A percentile compares a stretch with the other conserved stretches of the same genome.
These are phyloP conservation scores for Paramisgurnus dabryanus DNA, from an alignment of 2,113 vertebrate species.

Conservation along the genomic window DNA sequence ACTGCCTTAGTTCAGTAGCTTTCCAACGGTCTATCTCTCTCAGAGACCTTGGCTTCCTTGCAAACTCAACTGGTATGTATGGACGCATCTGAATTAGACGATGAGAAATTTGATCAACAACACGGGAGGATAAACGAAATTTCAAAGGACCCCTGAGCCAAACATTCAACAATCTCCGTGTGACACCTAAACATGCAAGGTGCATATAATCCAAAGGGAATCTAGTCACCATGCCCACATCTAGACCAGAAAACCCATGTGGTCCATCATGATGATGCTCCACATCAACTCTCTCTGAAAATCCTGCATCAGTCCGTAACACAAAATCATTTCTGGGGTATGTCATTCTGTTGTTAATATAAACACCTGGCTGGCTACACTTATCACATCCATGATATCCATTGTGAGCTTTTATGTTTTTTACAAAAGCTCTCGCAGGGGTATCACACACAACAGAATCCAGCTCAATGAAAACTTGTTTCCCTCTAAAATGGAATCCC, in stretches of 20 bases:
- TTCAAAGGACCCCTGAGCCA: slow-evolving; percentile 1
- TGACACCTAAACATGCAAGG: not conserved
- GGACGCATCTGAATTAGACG: not conserved
- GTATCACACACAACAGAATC: not conserved
- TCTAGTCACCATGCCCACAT: not conserved
- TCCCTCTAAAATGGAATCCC: not conserved
- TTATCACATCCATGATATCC: slow-evolving; percentile 1
- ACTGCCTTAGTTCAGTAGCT: not conserved
- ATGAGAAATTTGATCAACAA: slow-evolving; percentile 9
- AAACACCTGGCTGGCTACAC: slow-evolving; percentile 7
- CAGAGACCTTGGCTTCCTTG: not conserved
- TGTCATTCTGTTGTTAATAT: slow-evolving; percentile 10
- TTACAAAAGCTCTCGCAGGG: slow-evolving; percentile 12
- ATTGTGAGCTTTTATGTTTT: slow-evolving; percentile 1
- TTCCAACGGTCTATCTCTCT: slow-evolving; percentile 10
- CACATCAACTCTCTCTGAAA: not conserved
- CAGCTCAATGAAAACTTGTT: not conserved
- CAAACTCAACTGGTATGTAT: slow-evolving; percentile 25
- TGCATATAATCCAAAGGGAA: slow-evolving; percentile 21
- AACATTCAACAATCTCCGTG: slow-evolving; percentile 7
- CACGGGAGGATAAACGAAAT: not conserved
- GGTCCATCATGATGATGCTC: not conserved
- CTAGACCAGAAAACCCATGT: slow-evolving; percentile 4
- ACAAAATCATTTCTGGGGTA: not conserved
- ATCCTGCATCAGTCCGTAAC: not conserved